Conservation (phyloP, 1,140 invertebrate genomes). For the Diabrotica virgifera region DNA sequence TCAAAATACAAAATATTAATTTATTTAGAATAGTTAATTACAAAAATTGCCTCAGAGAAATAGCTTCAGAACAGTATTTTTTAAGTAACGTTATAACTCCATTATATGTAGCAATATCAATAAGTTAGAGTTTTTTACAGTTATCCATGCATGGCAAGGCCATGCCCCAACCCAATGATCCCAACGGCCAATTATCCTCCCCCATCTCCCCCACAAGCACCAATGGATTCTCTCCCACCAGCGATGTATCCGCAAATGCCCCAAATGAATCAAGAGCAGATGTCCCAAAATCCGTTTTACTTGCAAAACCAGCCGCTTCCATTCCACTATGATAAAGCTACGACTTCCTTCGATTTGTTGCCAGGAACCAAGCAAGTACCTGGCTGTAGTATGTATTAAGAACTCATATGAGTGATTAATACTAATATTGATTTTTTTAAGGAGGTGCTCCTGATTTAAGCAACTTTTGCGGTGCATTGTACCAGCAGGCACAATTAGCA, state of each 20-base stretch:
- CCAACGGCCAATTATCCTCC: slow-evolving; percentile 13
- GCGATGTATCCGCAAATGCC: slow-evolving; percentile 12
- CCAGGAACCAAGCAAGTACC: slow-evolving; percentile 8
- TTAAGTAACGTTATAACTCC: background rate
- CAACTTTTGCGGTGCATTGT: slow-evolving; percentile 4
- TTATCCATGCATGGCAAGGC: background rate
- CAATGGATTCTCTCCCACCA: background rate
- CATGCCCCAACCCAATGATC: slow-evolving; percentile 7
- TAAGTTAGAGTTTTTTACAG: slow-evolving; percentile 4
- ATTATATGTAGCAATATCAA: background rate
- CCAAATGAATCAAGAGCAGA: slow-evolving; percentile 22
- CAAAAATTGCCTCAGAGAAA: no score
- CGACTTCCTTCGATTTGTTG: slow-evolving; percentile 27
- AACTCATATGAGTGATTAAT: background rate
- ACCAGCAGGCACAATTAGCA: background rate
- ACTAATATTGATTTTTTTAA: slow-evolving; percentile 15
- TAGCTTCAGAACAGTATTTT: background rate
- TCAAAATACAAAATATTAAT: no score
- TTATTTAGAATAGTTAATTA: no score
- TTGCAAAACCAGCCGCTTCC: slow-evolving; percentile 13
- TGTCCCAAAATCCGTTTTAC: slow-evolving; percentile 16
- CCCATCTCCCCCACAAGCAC: slow-evolving; percentile 24
- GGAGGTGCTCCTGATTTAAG: slow-evolving; percentile 22
- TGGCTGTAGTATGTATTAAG: slow-evolving; percentile 17
- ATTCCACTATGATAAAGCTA: slow-evolving; percentile 29